Percentiles rank a stretch among this genome's conserved stretches.
Conservation (phyloP, 2,113 vertebrate genomes). For the Ia io region DNA sequence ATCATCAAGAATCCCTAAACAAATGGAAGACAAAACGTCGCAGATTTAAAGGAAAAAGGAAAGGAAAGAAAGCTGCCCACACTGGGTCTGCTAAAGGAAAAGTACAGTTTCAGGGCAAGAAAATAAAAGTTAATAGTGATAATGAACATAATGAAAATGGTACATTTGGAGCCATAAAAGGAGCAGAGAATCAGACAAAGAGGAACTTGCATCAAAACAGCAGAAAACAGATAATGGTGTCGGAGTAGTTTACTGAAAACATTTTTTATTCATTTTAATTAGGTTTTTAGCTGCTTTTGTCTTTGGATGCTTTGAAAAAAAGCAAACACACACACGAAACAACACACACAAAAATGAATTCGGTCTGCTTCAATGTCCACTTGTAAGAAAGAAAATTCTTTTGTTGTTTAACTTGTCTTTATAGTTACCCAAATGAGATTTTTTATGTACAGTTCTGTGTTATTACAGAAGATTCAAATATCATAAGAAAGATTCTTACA, state of each 20-base stretch:
- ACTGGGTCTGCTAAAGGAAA: conserved; percentile 86
- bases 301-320: conserved; percentile 81
- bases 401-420: conserved; percentile 73
- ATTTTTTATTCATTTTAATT: conserved; percentile 83
- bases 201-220: conserved; percentile 89
- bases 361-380: conserved; percentile 98
- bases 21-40: conserved; percentile 88
- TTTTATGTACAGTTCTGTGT: conserved; percentile 79
- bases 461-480: conserved; percentile 69
- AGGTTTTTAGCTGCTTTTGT: conserved; percentile 84
- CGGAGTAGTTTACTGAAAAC: conserved; percentile 75
- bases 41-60: conserved; percentile 89
- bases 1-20: conserved; percentile 91
- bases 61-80: conserved; percentile 83
- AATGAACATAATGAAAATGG: conserved; percentile 80
- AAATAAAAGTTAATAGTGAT: conserved; percentile 93
- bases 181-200: conserved; percentile 80
- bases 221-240: conserved; percentile 93
- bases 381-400: conserved; percentile 82
- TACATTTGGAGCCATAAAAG: conserved; percentile 81
- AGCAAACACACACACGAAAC: conserved; percentile 87
- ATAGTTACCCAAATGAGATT: conserved; percentile 56
- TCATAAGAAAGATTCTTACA: conserved; percentile 71
- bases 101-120: conserved; percentile 91
- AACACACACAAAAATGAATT: conserved; percentile 89